Conservation (phyloP, 2,113 vertebrate genomes). For the Scomber scombrus region DNA sequence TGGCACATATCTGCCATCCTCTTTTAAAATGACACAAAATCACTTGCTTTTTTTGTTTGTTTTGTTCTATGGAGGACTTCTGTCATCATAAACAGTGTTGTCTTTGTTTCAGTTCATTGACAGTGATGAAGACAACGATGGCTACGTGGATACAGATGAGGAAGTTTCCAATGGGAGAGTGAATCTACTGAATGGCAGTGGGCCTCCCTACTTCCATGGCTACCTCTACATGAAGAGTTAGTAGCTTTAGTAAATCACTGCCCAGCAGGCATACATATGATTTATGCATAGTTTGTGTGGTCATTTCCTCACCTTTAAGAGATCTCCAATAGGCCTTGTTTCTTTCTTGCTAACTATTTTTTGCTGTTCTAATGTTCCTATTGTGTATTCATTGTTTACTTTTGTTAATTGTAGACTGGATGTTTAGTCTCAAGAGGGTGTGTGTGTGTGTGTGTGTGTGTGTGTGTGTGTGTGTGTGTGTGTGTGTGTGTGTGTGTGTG, state of each 20-base stretch:
- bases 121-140: constrained; percentile 91
- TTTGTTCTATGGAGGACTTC: neutral
- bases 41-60: neutral
- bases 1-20: too few species aligned
- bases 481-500: too few species aligned
- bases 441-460: neutral
- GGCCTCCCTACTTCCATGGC: constrained; percentile 93
- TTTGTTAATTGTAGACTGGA: neutral
- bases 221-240: constrained; percentile 95
- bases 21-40: neutral
- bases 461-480: too few species aligned
- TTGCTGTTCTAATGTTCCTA: neutral
- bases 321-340: neutral
- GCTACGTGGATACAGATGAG: constrained; percentile 93
- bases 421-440: neutral
- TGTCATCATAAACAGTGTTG: neutral
- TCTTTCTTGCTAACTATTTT: neutral
- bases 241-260: constrained; percentile 48
- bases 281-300: constrained; percentile 16
- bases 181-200: constrained; percentile 87
- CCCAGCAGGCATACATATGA: constrained; percentile 40
- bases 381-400: neutral
- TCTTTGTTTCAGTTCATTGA: constrained; percentile 87
- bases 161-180: constrained; percentile 89
- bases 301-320: neutral